Evolutionary conservation across 2,888 invertebrate species (phyloP), one percentile per base, ranked within the genome.

Genomic region (Dusona sp.): DNA sequence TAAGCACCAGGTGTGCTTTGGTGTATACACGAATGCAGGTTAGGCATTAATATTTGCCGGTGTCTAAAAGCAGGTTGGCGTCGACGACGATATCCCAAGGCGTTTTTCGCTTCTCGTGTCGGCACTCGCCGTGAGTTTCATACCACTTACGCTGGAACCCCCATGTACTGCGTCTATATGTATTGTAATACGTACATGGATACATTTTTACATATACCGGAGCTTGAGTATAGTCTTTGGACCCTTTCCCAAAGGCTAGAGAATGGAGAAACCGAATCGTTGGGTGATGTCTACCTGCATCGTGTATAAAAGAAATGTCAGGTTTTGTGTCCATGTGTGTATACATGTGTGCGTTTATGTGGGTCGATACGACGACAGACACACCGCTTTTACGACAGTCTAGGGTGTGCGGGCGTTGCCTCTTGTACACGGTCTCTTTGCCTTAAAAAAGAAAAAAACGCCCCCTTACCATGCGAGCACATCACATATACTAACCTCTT

Each of bases 291-390:
- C 65, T 51, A 57, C 33, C 75, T 75, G n/a, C 65, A 33, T 29
- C 42, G 16, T 54, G 38, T 61, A 54, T 25, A 57, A 54, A 42
- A 68, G 19, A 67, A 25, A 19, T 36, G 36, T 36, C 33, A 33
- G 51, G 16, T 29, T 29, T 57, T 42, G 33, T 13, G 42, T 9
- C 1, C 1, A 38, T 7, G 7, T 38, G 1, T 9, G 9, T 42
- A 13, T 42, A 13, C 42, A 13, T 42, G 42, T 42, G 42, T 33
- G 42, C 64, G 72, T 73, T 13, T 64, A 84, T 84, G 51, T 86
- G 88, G 89, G 89, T 89, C 89, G 89, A 89, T 89, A 89, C 86
- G 79, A 88, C 85, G 84, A 84, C 75, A 81, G 87, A 83, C 80
- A 80, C 77, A 65, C 79, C 72, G 64, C 79, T 72, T 81, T 82